These are phyloP conservation scores for Cathartes aura DNA, from an alignment of 2,113 vertebrate species.

Conservation along the genomic window DNA sequence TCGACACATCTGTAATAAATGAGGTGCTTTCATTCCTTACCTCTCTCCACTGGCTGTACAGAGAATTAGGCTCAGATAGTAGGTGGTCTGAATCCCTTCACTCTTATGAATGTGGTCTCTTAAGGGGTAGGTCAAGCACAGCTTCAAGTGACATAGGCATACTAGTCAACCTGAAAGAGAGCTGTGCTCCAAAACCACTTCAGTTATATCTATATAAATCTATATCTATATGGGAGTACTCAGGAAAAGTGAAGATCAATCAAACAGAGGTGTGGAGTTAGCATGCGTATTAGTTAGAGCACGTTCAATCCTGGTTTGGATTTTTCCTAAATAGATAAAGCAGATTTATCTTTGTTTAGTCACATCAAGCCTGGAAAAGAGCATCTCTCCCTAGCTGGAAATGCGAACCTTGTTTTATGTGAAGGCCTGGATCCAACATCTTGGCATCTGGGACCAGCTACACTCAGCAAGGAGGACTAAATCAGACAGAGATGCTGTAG, in stretches of 20 bases:
- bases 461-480: neutral
- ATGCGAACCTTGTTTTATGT: neutral
- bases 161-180: neutral
- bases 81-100: slow-evolving; percentile 30
- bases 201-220: neutral
- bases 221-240: neutral
- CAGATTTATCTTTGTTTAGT: neutral
- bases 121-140: neutral
- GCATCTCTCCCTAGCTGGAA: neutral
- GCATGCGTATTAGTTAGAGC: neutral
- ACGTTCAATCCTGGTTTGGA: neutral
- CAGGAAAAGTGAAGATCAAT: neutral
- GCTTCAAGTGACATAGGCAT: neutral
- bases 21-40: slow-evolving; percentile 37
- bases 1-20: slow-evolving; percentile 18
- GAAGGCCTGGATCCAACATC: neutral
- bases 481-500: neutral
- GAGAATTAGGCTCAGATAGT: slow-evolving; percentile 19
- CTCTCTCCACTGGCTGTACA: neutral
- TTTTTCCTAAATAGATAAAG: neutral
- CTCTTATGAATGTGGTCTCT: slow-evolving; percentile 24
- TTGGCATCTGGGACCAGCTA: neutral
- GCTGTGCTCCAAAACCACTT: neutral
- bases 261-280: neutral
- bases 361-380: neutral